Evolutionary conservation across 2,113 vertebrate species (phyloP).

Genomic region (Sclerurus mexicanus): DNA sequence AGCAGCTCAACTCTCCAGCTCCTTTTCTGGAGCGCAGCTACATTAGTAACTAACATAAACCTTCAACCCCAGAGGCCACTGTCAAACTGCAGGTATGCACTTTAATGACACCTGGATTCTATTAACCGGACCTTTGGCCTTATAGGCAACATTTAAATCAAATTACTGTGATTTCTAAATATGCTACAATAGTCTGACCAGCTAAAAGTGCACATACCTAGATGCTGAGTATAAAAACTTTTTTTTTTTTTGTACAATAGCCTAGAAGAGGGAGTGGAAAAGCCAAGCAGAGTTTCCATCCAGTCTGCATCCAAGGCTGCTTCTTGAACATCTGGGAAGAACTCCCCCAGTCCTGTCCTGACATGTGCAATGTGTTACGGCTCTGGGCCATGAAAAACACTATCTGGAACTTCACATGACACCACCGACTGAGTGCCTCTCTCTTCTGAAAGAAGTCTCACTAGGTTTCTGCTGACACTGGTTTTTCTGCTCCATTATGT

Average conservation of each 20-base stretch:
- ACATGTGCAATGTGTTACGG: background rate
- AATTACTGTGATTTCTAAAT: slow-evolving; percentile 75
- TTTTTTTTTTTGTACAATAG: slow-evolving; percentile 36
- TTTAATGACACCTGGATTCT: slow-evolving; percentile 80
- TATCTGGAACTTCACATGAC: background rate
- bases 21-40: slow-evolving; percentile 7
- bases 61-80: slow-evolving; percentile 71
- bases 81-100: slow-evolving; percentile 73
- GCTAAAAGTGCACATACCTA: slow-evolving; percentile 75
- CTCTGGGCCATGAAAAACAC: background rate
- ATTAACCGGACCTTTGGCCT: slow-evolving; percentile 74
- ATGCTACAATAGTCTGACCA: slow-evolving; percentile 67
- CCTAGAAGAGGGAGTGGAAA: background rate
- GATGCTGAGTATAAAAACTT: slow-evolving; percentile 63
- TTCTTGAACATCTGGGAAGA: background rate
- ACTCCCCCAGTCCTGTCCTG: background rate
- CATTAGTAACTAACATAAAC: slow-evolving; percentile 63
- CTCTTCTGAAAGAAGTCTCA: background rate
- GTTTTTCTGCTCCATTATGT: background rate
- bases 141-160: slow-evolving; percentile 76
- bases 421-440: background rate
- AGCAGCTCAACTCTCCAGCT: background rate
- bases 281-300: background rate
- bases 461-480: background rate
- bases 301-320: background rate